Base-by-base conservation (phyloP, 2,888 invertebrate genomes). In the Epistrophe eligans region DNA sequence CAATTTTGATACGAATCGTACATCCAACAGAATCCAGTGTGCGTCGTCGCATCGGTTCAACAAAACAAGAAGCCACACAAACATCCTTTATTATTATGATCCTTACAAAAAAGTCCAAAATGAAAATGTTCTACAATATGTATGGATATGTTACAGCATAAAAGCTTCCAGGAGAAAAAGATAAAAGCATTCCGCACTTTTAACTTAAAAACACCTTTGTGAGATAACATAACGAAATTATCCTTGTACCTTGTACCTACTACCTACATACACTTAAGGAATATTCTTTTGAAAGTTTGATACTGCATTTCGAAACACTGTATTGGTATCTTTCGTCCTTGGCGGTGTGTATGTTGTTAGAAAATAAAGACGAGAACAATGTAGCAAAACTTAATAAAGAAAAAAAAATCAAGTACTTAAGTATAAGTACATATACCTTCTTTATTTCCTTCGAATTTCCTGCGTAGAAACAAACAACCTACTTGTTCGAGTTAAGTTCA, bases 111-210 rank as follows among this genome's bases (percentile, higher is more conserved):
- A 48, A n/a, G n/a, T 45, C 8, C 2, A 48, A 17, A 45, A n/a
- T 2, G 7, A 45, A n/a, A 45, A 45, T 43, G 43, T 43, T 15
- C 1, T n/a, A 45, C 10, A 45, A 45, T 45, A 8, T 45, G 45
- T 15, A 43, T 43, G 13, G 43, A 43, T 43, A 32, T 40, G 4
- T 60, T 19, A 38, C 40, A 60, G 8, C 45, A 19, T 13, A 38
- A 50, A 40, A 62, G 45, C 70, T 43, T 50, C 9, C n/a, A 64
- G 48, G 45, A 62, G 13, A 64, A 62, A 48, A 76, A 38, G 62
- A 76, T 81, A 81, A 81, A 81, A 81, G 70, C 70, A 60, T 81
- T 76, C 70, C 35, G 17, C 55, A 72, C 52, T 72, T 74, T 74
- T 43, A n/a, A 57, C 45, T 24, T 5, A 19, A 28, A 35, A 58